Evolutionary conservation across 2,113 vertebrate species (phyloP).

Genomic region (Saccopteryx bilineata): DNA sequence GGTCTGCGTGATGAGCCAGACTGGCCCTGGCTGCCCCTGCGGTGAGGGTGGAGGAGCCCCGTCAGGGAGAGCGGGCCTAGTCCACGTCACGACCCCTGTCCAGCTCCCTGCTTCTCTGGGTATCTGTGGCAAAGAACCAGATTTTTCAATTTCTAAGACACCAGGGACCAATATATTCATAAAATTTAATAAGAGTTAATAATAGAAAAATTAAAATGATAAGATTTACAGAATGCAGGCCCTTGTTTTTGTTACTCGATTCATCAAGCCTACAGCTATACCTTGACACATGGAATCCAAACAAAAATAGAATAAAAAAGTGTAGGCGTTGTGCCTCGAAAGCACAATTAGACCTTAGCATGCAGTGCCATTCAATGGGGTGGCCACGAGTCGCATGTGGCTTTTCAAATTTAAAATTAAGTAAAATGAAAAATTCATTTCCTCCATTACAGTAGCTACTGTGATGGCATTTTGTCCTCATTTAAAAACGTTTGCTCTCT

Average conservation of each 20-base stretch:
- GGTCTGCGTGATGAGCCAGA: background rate
- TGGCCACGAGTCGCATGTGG: background rate
- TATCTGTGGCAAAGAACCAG: background rate
- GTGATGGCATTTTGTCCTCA: background rate
- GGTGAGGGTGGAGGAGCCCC: background rate
- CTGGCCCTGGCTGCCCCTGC: background rate
- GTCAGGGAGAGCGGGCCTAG: background rate
- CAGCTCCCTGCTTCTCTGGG: background rate
- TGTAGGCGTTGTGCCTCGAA: background rate
- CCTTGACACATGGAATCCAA: background rate
- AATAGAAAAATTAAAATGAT: background rate
- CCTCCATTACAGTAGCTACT: background rate
- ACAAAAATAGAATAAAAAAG: background rate
- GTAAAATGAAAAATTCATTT: constrained; percentile 13
- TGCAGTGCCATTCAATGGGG: background rate
- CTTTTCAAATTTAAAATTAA: constrained; percentile 28
- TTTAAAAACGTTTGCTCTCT: constrained; percentile 22
- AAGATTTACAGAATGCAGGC: background rate
- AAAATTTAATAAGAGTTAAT: constrained; percentile 16
- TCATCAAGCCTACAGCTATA: background rate
- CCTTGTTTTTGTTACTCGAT: background rate
- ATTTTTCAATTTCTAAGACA: background rate
- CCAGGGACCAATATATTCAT: background rate
- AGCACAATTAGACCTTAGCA: background rate
- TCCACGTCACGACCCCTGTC: background rate